These are phyloP conservation scores for Antechinus flavipes DNA, from an alignment of 2,113 vertebrate species.

Conservation along the genomic window DNA sequence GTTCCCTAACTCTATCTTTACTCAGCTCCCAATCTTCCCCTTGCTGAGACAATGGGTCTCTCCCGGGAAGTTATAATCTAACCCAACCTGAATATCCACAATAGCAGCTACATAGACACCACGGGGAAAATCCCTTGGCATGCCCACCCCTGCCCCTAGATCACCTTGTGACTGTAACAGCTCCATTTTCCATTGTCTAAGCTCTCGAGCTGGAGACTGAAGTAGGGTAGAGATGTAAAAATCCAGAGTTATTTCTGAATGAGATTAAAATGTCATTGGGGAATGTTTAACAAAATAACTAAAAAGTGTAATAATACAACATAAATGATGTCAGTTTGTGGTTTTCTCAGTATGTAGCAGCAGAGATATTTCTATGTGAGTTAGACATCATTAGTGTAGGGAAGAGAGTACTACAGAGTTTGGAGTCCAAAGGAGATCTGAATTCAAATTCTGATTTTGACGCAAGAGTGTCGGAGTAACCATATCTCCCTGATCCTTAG, in stretches of 20 bases:
- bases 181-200: neutral
- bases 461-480: neutral
- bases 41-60: neutral
- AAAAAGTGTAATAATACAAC: neutral
- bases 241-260: neutral
- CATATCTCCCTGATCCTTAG: constrained; percentile 1
- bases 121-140: neutral
- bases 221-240: neutral
- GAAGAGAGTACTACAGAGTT: neutral
- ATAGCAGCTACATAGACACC: neutral
- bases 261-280: neutral
- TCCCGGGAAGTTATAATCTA: neutral
- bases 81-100: neutral
- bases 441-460: neutral
- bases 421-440: neutral
- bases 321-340: neutral
- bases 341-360: neutral
- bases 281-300: neutral
- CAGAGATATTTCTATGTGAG: neutral
- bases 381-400: fast-evolving
- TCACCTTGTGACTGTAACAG: neutral
- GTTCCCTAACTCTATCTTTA: neutral
- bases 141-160: neutral
- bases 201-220: neutral
- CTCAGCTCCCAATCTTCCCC: neutral